Evolutionary conservation across 2,797 vertebrate genomes (phyloP).

Genomic region (Acestrorhynchus altus): DNA sequence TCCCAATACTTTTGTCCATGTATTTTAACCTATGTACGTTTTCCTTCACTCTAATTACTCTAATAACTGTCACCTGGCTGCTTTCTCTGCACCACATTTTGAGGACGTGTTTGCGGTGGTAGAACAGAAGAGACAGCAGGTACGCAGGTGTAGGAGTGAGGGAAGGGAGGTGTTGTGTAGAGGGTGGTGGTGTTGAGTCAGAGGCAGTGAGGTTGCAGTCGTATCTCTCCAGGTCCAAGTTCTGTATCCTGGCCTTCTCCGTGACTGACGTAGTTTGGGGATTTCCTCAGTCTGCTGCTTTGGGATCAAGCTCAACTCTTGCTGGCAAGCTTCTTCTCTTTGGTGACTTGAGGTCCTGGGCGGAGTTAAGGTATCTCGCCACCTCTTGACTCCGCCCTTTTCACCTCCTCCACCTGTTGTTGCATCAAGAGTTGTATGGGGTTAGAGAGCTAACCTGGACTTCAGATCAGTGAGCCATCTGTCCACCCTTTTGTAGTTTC

Average conservation of each 20-base stretch:
- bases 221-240: background rate
- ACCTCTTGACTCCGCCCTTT: slow-evolving; percentile 9
- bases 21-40: no score
- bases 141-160: background rate
- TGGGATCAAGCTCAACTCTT: slow-evolving; percentile 13
- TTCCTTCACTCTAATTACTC: no score
- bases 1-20: no score
- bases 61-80: no score
- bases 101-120: no score
- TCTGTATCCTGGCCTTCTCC: background rate
- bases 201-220: background rate
- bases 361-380: slow-evolving; percentile 26
- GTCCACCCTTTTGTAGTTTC: no score
- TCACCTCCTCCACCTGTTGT: background rate
- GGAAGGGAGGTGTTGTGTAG: background rate
- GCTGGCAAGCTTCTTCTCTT: slow-evolving; percentile 6
- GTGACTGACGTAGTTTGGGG: slow-evolving; percentile 23
- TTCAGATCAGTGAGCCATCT: background rate
- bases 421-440: background rate
- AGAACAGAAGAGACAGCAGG: background rate
- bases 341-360: slow-evolving; percentile 32
- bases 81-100: no score
- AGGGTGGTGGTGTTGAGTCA: background rate
- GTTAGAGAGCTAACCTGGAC: background rate
- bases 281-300: slow-evolving; percentile 34